Conservation (phyloP, 2,797 vertebrate species). For the Mastacembelus armatus region DNA sequence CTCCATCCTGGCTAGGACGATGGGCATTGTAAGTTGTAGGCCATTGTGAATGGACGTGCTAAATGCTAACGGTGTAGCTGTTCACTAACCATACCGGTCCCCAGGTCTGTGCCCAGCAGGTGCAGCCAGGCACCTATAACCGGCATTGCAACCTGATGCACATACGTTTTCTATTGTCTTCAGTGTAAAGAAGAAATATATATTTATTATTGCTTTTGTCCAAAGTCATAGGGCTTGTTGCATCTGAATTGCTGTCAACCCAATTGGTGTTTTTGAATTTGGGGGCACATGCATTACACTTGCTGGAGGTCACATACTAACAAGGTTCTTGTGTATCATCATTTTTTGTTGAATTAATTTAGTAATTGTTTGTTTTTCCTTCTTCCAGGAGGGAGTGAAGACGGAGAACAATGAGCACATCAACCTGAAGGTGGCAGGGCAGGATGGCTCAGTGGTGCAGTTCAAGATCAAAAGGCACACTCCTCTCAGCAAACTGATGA, state of each 20-base stretch:
- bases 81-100: too few species aligned
- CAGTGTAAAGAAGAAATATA: too few species aligned
- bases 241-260: neutral
- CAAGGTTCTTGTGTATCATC: neutral
- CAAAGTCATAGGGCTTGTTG: neutral
- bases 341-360: neutral
- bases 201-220: neutral
- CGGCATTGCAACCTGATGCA: neutral
- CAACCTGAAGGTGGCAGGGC: conserved; percentile 92
- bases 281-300: neutral
- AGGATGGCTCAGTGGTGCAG: conserved; percentile 93
- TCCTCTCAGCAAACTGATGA: conserved; percentile 94
- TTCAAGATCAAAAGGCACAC: conserved; percentile 95
- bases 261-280: neutral
- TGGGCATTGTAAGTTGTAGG: conserved; percentile 19
- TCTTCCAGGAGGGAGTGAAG: conserved; percentile 88
- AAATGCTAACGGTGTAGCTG: conserved; percentile 37
- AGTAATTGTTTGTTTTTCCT: neutral
- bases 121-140: neutral
- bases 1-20: conserved; percentile 1
- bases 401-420: conserved; percentile 92
- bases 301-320: neutral
- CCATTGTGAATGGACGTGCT: conserved; percentile 26
- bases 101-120: neutral
- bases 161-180: neutral